Conservation (phyloP, 2,888 invertebrate genomes). For the Harmothoe impar region DNA sequence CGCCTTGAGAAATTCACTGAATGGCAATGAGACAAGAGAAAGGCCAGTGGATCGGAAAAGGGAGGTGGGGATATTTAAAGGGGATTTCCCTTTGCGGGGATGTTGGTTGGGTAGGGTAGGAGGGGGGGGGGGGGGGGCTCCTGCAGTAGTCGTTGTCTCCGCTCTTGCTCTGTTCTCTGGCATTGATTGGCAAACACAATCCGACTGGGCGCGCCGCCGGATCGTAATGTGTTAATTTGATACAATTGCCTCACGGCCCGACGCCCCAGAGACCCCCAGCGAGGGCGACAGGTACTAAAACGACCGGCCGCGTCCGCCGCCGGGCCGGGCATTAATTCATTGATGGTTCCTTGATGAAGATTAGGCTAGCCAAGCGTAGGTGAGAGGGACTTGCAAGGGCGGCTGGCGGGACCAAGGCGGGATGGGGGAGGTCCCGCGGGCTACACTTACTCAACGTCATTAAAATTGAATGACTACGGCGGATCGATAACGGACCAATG, state of each 20-base stretch:
- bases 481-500: constrained; percentile 33
- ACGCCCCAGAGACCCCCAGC: background rate
- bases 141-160: background rate
- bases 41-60: constrained; percentile 1
- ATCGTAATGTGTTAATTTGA: constrained; percentile 27
- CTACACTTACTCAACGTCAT: constrained; percentile 10
- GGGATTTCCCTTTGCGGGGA: background rate
- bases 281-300: constrained; percentile 21
- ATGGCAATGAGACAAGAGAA: constrained; percentile 17
- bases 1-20: background rate
- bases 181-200: constrained; percentile 26
- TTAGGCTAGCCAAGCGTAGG: constrained; percentile 19
- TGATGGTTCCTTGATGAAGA: constrained; percentile 30
- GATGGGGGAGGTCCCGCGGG: background rate
- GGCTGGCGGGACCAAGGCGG: background rate
- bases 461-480: constrained; percentile 30
- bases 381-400: background rate
- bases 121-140: too few relatives aligned
- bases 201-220: background rate
- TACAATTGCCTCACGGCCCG: constrained; percentile 14
- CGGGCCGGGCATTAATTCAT: constrained; percentile 21
- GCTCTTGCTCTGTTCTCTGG: background rate
- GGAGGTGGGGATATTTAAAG: constrained; percentile 9
- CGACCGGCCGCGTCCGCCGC: background rate
- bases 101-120: too few relatives aligned